Conservation (phyloP, 2,888 invertebrate species). For the Xestia xanthographa region DNA sequence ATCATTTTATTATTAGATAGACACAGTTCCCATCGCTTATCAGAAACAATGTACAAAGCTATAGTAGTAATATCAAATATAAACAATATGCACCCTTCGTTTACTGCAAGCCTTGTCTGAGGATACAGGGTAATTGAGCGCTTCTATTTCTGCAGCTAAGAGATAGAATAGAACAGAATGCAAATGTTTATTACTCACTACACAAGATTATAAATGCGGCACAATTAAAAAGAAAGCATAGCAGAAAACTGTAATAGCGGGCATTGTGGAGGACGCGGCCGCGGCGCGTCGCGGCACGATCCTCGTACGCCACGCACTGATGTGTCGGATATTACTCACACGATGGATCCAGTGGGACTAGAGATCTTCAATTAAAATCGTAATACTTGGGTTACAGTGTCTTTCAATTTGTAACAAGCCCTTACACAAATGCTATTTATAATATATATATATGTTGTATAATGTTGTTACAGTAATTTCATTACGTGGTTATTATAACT, state of each 20-base stretch:
- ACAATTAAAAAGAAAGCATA: conserved; percentile 88
- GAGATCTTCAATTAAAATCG: conserved; percentile 92
- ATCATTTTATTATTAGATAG: conserved; percentile 93
- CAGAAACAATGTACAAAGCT: conserved; percentile 93
- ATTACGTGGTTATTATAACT: conserved; percentile 89
- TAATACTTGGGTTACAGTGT: conserved; percentile 92
- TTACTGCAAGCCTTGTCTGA: conserved; percentile 90
- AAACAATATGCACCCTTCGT: conserved; percentile 91
- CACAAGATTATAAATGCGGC: conserved; percentile 88
- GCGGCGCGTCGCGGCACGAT: conserved; percentile 65
- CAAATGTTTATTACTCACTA: conserved; percentile 88
- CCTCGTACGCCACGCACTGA: conserved; percentile 73
- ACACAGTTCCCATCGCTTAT: conserved; percentile 93
- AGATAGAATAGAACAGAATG: conserved; percentile 88
- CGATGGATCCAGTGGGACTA: conserved; percentile 92
- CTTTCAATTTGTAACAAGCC: conserved; percentile 91
- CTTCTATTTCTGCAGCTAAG: conserved; percentile 89
- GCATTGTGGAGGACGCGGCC: conserved; percentile 64
- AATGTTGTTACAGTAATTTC: conserved; percentile 91
- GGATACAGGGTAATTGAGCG: conserved; percentile 90
- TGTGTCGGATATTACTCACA: conserved; percentile 83
- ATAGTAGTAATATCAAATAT: conserved; percentile 91
- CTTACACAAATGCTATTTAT: conserved; percentile 92
- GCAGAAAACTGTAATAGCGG: conserved; percentile 80
- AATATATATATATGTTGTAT: conserved; percentile 87